These are phyloP conservation scores for Incurvaria masculella DNA, from an alignment of 2,888 invertebrate species.

Conservation along the genomic window DNA sequence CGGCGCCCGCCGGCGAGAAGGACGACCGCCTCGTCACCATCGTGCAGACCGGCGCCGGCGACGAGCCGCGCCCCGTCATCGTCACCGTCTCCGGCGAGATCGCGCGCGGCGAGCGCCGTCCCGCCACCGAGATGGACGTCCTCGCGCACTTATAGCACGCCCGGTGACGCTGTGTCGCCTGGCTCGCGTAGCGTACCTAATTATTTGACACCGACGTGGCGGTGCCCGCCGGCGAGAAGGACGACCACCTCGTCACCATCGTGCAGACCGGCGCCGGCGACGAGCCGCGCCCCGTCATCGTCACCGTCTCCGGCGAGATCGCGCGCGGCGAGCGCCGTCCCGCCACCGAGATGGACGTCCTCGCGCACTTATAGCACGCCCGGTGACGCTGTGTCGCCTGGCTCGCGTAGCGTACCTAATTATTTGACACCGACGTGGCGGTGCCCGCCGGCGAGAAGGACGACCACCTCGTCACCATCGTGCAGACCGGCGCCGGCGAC, in stretches of 20 bases:
- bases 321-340: no score
- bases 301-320: conserved; percentile 69
- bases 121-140: conserved; percentile 66
- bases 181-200: no score
- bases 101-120: conserved; percentile 47
- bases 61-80: conserved; percentile 63
- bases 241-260: conserved; percentile 72
- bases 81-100: conserved; percentile 71
- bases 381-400: no score
- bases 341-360: no score
- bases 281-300: conserved; percentile 64
- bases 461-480: conserved; percentile 73
- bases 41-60: conserved; percentile 63
- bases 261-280: conserved; percentile 64
- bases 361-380: no score
- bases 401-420: no score
- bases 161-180: no score
- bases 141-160: conserved; percentile 65
- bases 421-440: no score
- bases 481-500: conserved; percentile 61
- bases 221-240: no score
- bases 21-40: conserved; percentile 74
- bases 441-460: no score
- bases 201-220: no score
- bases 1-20: conserved; percentile 52